Base-by-base conservation (phyloP, 2,888 invertebrate species). In the Pammene fasciana region DNA sequence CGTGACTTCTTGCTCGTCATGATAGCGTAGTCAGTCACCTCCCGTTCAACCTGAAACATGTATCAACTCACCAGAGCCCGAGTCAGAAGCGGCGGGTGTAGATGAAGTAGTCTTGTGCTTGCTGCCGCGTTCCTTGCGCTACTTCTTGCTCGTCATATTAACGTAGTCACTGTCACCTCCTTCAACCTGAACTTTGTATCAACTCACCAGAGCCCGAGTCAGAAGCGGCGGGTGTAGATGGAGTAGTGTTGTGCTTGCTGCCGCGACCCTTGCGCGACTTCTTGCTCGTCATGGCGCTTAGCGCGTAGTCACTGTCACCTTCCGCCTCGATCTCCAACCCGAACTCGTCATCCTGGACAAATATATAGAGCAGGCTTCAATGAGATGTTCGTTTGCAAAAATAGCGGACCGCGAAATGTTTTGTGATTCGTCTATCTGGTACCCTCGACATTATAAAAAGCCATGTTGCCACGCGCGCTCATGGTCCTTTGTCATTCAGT, bases 91-190 rank as follows among this genome's bases (percentile, higher is more conserved):
- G 0, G 86, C 83, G 0, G 92, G 84, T 5, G 91, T 88, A 9
- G 84, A 77, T 0, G 92, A 78, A 75, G 82, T 81, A 74, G 90
- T 81, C 87, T 88, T 74, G 90, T 94, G 86, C 88, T 95, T 88
- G 91, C 94, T 83, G 76, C 93, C 81, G 84, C 92, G 79, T 59
- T 86, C 86, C 79, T 91, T 84, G 86, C 96, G 94, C 14, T 95
- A 94, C 77, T 94, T 95, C 85, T 96, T 96, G 72, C 94, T 94
- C 61, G 94, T 93, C 78, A 93, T 87, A 0, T 93, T 61, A 93
- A 94, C 94, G 77, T 95, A 96, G 83, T 97, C 97, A 72, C 96
- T 96, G 79, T 96, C 96, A 13, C 96, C 64, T 95, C 96, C 0
- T 72, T 91, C 38, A 9, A 9, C 5, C 38, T 38, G 7, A 38